Percentiles rank a stretch among this genome's conserved stretches.
phyloP scores from a whole-genome alignment of 2,113 vertebrate species.

The Entelurus aequoreus region DNA sequence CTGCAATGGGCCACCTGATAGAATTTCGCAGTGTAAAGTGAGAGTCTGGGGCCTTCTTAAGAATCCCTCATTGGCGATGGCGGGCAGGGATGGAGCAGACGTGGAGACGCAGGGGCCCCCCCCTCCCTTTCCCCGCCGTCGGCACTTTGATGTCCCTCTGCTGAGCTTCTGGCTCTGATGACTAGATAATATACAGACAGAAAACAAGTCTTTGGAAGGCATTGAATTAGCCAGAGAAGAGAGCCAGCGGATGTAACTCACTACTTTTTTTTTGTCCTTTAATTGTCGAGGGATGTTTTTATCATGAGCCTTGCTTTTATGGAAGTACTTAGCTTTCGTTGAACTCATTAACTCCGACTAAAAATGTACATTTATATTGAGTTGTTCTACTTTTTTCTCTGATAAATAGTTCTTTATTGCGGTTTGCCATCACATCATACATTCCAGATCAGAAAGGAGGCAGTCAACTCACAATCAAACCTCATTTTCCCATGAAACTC shows the following conservation, averaged over 20 bases:
- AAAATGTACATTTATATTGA: neutral
- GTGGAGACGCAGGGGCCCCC: conserved; percentile 49
- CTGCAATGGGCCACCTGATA: conserved; percentile 42
- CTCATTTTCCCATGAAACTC: no score
- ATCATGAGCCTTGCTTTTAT: neutral
- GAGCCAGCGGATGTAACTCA: conserved; percentile 19
- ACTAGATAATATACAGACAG: conserved; percentile 61
- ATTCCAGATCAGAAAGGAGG: no score
- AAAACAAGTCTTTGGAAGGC: conserved; percentile 46
- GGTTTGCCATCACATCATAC: no score
- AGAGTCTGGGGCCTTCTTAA: conserved; percentile 53
- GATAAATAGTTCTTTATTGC: no score
- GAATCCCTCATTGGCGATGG: conserved; percentile 46
- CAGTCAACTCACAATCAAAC: no score
- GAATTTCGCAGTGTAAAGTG: conserved; percentile 65
- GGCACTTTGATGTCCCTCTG: conserved; percentile 66
- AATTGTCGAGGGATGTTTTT: conserved; percentile 9
- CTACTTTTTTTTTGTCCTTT: conserved; percentile 2
- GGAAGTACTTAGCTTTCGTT: neutral
- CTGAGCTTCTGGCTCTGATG: conserved; percentile 64
- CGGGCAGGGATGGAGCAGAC: conserved; percentile 56
- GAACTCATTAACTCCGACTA: neutral
- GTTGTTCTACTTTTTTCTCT: no score
- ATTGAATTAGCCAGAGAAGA: conserved; percentile 39
- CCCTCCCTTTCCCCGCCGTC: conserved; percentile 53